These are phyloP conservation scores for Spicauda simplicius DNA, from an alignment of 2,888 invertebrate species.

Conservation along the genomic window DNA sequence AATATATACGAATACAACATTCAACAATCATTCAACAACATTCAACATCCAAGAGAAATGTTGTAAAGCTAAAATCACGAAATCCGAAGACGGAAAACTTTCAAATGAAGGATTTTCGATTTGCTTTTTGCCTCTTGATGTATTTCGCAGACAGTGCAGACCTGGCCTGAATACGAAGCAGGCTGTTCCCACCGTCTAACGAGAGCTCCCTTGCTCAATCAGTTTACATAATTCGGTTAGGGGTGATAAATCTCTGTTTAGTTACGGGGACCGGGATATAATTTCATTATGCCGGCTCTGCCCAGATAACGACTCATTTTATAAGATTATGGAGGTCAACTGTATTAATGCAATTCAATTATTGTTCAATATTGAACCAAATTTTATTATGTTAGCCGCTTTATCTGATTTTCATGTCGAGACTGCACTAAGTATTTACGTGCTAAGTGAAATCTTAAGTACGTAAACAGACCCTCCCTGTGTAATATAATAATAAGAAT, in stretches of 20 bases:
- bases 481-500: too few species aligned
- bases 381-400: background rate
- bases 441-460: too few species aligned
- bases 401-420: background rate
- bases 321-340: conserved; percentile 71
- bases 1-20: too few species aligned
- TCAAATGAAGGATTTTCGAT: conserved; percentile 26
- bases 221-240: conserved; percentile 78
- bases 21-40: too few species aligned
- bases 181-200: conserved; percentile 42
- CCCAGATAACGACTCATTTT: conserved; percentile 62
- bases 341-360: conserved; percentile 44
- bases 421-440: background rate
- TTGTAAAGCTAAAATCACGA: background rate
- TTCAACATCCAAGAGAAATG: too few species aligned
- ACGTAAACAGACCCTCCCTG: too few species aligned
- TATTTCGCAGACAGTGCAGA: conserved; percentile 44
- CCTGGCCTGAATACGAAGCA: conserved; percentile 66
- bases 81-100: background rate
- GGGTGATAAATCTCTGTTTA: conserved; percentile 81
- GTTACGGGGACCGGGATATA: conserved; percentile 62
- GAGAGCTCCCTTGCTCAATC: conserved; percentile 70
- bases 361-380: conserved; percentile 11
- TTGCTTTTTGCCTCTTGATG: conserved; percentile 11
- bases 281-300: conserved; percentile 69